These are phyloP conservation scores for Polypterus bichir DNA, from an alignment of 2,113 vertebrate genomes.

Conservation along the genomic window DNA sequence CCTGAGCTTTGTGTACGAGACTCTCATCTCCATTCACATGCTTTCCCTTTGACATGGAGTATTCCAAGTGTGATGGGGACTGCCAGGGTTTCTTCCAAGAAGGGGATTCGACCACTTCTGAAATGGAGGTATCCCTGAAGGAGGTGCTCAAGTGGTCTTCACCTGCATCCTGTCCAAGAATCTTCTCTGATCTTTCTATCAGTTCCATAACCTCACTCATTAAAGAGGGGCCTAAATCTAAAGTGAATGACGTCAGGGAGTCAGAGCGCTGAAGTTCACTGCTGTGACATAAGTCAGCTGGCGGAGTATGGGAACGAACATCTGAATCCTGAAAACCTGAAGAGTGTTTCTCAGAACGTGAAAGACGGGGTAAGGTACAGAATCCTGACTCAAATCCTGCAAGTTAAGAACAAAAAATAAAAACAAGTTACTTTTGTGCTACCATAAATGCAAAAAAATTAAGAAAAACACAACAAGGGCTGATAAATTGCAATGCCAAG, in stretches of 20 bases:
- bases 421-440: too few relatives aligned
- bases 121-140: neutral
- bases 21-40: too few relatives aligned
- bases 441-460: neutral
- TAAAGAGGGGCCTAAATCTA: conserved; percentile 86
- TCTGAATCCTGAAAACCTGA: conserved; percentile 30
- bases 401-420: conserved; percentile 6
- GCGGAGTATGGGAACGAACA: conserved; percentile 13
- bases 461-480: neutral
- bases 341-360: conserved; percentile 55
- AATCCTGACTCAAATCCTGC: conserved; percentile 77
- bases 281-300: conserved; percentile 14
- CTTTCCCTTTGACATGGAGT: too few relatives aligned
- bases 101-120: too few relatives aligned
- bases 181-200: conserved; percentile 59
- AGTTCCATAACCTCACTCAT: conserved; percentile 76
- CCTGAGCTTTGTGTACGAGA: too few relatives aligned
- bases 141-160: neutral
- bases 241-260: conserved; percentile 79
- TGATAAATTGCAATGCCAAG: too few relatives aligned
- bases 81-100: too few relatives aligned
- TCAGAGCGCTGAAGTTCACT: conserved; percentile 53
- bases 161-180: conserved; percentile 4
- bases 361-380: conserved; percentile 70
- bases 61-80: too few relatives aligned